phyloP scores from a whole-genome alignment of 2,888 invertebrate genomes.

The Pseudococcus viburni region DNA sequence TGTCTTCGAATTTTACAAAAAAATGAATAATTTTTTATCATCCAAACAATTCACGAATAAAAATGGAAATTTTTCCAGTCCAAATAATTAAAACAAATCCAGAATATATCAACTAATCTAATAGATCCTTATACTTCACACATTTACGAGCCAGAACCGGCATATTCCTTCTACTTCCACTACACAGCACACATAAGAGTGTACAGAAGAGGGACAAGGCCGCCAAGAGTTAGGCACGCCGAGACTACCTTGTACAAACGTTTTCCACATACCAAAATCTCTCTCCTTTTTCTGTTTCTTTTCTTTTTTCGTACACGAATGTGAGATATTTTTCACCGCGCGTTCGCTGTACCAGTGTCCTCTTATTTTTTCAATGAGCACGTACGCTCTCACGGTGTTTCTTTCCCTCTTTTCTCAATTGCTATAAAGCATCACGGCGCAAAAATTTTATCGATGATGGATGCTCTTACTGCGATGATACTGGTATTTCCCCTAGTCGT shows the following conservation, averaged over 20 bases:
- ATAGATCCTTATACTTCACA: no score
- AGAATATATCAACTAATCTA: no score
- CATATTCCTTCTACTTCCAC: neutral
- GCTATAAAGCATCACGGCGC: neutral
- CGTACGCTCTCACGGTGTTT: neutral
- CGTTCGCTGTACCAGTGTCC: neutral
- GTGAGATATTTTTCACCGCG: conserved; percentile 12
- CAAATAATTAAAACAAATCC: no score
- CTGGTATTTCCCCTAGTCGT: neutral
- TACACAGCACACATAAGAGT: neutral
- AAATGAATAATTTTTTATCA: no score
- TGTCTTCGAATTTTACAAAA: no score
- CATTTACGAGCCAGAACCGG: no score
- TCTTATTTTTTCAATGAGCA: conserved; percentile 13
- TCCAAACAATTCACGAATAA: no score
- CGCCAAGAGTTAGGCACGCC: neutral
- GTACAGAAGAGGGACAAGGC: neutral
- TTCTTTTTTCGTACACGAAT: neutral
- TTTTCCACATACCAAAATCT: conserved; percentile 12
- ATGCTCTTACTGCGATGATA: neutral
- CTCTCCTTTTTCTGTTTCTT: neutral
- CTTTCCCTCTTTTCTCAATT: neutral
- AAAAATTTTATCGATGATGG: conserved; percentile 12
- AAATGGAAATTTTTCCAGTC: no score
- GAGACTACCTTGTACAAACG: conserved; percentile 7